Evolutionary conservation across 2,888 invertebrate species (phyloP).

Genomic region (Drosophila kambysellisi): DNA sequence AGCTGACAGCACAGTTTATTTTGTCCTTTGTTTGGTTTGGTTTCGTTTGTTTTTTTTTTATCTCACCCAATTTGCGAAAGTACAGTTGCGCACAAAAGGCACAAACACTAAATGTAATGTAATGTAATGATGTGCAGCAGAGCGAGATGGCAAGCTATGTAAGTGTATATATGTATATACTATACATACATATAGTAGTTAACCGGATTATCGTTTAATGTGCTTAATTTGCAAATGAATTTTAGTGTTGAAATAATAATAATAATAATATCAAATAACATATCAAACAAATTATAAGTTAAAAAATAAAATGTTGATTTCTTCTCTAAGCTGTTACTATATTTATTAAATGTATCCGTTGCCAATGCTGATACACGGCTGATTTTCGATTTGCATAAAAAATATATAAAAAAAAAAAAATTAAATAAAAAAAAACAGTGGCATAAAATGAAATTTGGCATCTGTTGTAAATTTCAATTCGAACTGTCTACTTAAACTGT

Average conservation of each 20-base stretch:
- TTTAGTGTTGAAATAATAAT: not conserved
- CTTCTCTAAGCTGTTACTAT: not conserved
- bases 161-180: not conserved
- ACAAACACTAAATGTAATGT: conserved; percentile 2
- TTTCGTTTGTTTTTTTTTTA: not conserved
- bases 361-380: not conserved
- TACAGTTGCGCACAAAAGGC: conserved; percentile 41
- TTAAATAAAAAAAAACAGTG: not conserved
- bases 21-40: not conserved
- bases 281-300: not conserved
- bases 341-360: not conserved
- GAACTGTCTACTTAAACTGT: conserved; percentile 6
- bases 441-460: not conserved
- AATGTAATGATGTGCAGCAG: not conserved
- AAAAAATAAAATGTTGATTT: not conserved
- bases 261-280: too few species aligned
- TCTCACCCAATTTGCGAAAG: conserved; percentile 7
- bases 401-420: not conserved
- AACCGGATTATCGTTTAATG: not conserved
- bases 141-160: not conserved
- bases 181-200: not conserved
- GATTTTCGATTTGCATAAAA: not conserved
- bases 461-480: not conserved
- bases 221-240: not conserved
- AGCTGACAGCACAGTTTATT: conserved; percentile 21